phyloP scores from a whole-genome alignment of 2,797 vertebrate genomes.

The Hozukius guyotensis region DNA sequence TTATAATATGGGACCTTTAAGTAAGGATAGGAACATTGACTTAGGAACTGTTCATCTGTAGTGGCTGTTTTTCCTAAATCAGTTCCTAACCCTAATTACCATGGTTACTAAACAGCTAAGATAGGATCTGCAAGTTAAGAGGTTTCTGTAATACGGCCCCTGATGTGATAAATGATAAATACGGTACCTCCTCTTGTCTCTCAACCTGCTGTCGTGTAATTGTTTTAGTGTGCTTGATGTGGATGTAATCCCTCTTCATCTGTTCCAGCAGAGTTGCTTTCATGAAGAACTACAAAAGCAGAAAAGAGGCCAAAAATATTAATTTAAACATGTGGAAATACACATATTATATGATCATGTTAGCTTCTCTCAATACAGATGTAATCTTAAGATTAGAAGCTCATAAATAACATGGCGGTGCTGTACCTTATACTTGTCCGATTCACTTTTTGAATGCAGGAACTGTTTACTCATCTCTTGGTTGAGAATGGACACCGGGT shows the following conservation, averaged over 20 bases:
- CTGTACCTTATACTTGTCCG: constrained; percentile 71
- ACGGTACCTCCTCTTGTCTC: constrained; percentile 72
- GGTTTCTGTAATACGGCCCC: no score
- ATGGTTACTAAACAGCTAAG: accelerated
- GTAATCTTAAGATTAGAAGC: not conserved
- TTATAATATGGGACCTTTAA: no score
- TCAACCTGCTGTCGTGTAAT: constrained; percentile 79
- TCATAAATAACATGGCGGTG: accelerated
- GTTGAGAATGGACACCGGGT: constrained; percentile 80
- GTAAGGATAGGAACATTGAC: no score
- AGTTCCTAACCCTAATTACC: no score
- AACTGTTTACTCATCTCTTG: constrained; percentile 84
- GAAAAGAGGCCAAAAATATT: not conserved
- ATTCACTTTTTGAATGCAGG: constrained; percentile 79
- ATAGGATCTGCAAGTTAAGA: no score
- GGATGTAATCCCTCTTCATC: constrained; percentile 82
- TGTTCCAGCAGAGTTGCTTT: constrained; percentile 83
- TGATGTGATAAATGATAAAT: not conserved
- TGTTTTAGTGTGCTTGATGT: constrained; percentile 80
- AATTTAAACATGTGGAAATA: not conserved
- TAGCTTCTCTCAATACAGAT: not conserved
- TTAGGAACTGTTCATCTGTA: no score
- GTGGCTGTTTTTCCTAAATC: no score
- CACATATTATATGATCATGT: not conserved
- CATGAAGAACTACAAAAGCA: constrained; percentile 76